These are phyloP conservation scores for Chrysomela aeneicollis DNA, from an alignment of 2,888 invertebrate species.

Conservation along the genomic window DNA sequence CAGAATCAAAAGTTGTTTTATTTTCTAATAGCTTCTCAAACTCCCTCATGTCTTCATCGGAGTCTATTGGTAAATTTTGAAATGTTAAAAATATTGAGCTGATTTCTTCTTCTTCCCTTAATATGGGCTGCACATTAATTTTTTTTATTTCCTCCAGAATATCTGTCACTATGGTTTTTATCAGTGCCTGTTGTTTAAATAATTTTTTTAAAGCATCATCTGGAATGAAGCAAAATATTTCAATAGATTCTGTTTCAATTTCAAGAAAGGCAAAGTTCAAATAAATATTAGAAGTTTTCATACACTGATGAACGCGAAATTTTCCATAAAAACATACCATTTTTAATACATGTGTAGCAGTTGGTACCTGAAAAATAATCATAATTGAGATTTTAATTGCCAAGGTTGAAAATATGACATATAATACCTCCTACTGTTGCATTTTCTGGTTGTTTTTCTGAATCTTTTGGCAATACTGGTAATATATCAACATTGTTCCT, in stretches of 20 bases:
- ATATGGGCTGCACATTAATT: background rate
- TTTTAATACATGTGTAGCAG: conserved; percentile 7
- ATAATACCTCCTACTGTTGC: conserved; percentile 10
- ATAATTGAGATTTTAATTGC: background rate
- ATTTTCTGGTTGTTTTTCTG: background rate
- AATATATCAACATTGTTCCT: background rate
- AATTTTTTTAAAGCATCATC: conserved; percentile 7
- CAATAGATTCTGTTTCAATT: background rate
- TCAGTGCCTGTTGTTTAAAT: conserved; percentile 11
- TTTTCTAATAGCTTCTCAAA: background rate
- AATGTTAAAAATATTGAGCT: background rate
- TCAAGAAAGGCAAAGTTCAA: background rate
- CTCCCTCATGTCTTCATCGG: conserved; percentile 1
- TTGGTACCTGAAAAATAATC: background rate
- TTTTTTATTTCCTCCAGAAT: conserved; percentile 6
- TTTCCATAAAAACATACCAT: conserved; percentile 1
- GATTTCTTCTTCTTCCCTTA: background rate
- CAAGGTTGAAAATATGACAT: background rate
- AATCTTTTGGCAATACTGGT: background rate
- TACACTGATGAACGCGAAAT: background rate
- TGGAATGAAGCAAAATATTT: background rate
- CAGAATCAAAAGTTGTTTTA: conserved; percentile 4
- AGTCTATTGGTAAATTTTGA: background rate
- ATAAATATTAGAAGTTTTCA: background rate
- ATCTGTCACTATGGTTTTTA: conserved; percentile 6